These are phyloP conservation scores for Aethes cnicana DNA, from an alignment of 2,888 invertebrate genomes.

Conservation along the genomic window DNA sequence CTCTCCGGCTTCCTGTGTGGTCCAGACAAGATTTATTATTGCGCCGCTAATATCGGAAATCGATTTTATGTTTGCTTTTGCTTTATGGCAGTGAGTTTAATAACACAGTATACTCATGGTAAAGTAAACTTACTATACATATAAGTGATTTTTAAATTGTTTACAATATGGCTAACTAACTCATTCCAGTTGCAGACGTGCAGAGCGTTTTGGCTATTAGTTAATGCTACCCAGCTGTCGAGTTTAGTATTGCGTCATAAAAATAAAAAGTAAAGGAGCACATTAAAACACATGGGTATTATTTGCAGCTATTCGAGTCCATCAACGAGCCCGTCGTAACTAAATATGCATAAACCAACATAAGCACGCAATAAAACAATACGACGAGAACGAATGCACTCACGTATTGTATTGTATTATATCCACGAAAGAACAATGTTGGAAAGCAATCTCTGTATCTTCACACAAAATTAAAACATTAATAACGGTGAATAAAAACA, in stretches of 20 bases:
- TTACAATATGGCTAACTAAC: conserved; percentile 18
- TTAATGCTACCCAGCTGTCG: too few relatives aligned
- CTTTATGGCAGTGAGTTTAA: conserved; percentile 28
- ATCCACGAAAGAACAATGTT: conserved; percentile 19
- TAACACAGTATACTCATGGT: conserved; percentile 27
- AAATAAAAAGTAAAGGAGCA: conserved; percentile 6
- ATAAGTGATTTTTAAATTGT: background rate
- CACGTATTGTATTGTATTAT: conserved; percentile 1
- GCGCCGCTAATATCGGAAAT: conserved; percentile 29
- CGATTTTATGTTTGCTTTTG: conserved; percentile 25
- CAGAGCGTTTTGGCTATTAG: too few relatives aligned
- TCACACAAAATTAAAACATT: conserved; percentile 30
- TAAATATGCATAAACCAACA: conserved; percentile 26
- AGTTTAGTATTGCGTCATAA: conserved; percentile 1
- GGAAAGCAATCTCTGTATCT: conserved; percentile 25
- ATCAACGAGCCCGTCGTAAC: conserved; percentile 12
- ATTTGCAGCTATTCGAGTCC: conserved; percentile 14
- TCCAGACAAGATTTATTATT: conserved; percentile 27
- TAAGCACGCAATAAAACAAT: conserved; percentile 25
- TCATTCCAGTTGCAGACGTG: conserved; percentile 4
- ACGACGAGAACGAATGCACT: conserved; percentile 15
- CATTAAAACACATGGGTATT: conserved; percentile 7
- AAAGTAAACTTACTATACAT: too few relatives aligned
- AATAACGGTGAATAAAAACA: conserved; percentile 28
- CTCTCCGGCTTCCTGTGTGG: conserved; percentile 28